Evolutionary conservation across 1,140 invertebrate species (phyloP), one percentile per base, ranked within the genome.

Genomic region (Atopsyche davidsoni): DNA sequence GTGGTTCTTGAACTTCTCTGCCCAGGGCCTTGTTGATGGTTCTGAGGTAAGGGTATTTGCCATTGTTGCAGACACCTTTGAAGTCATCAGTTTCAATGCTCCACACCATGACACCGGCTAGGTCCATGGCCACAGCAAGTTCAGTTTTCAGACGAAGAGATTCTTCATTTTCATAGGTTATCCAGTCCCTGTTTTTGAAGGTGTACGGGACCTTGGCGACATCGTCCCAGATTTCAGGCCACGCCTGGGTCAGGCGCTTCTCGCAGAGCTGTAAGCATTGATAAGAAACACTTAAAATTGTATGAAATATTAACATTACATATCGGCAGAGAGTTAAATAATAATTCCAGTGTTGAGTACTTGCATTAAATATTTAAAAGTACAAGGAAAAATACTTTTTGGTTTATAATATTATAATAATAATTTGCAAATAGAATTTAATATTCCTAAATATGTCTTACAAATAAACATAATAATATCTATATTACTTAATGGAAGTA

Each of bases 71-170:
- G 0, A 63, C 51, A 1, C 79, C 81, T 6, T 53, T 64, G 58
- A 85, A 85, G 60, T 89, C 86, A 59, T 87, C 85, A 36, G 80
- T 82, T 52, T 87, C 85, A 4, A 89, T 72, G 54, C 79, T 80
- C 85, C 85, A 89, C 0, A 83, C 51, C 82, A 87, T 86, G 3
- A 71, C 73, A 16, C 85, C 85, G 38, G 70, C 79, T 1, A 87
- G 65, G 35, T 69, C 70, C 2, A 66, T 58, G 0, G 60, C 46
- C 23, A 76, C 67, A 1, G 75, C 75, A 49, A 75, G 83, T 21
- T 80, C 51, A 0, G 63, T 65, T 66, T 86, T 83, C 2, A 68
- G 55, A 0, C 43, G 59, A 4, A 82, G 55, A 4, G 80, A 82
- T 28, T 54, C 61, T 58, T 59, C 17, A 54, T 89, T 75, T 48